A percentile compares a stretch with the other conserved stretches of the same genome.
Evolutionary conservation across 2,888 invertebrate genomes (phyloP).

Genomic region (Exocentrus adspersus): DNA sequence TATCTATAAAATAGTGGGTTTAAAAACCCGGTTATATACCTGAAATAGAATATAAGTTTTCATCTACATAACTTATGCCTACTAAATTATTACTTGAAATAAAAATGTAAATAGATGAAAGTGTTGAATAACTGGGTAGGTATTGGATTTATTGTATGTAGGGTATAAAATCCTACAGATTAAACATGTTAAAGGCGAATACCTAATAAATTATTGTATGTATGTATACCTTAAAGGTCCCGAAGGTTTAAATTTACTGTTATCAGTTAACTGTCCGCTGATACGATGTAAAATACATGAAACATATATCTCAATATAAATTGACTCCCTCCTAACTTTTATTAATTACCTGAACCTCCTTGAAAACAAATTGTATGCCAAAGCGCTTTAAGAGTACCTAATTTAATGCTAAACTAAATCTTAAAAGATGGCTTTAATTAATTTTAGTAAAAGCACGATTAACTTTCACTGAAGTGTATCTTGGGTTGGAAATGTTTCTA

Average conservation of each 20-base stretch:
- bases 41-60: too few relatives aligned
- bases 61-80: too few relatives aligned
- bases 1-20: too few relatives aligned
- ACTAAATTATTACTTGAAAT: too few relatives aligned
- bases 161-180: neutral
- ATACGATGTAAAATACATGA: constrained; percentile 14
- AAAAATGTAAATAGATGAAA: too few relatives aligned
- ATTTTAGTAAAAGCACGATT: neutral
- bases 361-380: neutral
- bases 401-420: neutral
- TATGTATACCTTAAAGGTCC: constrained; percentile 13
- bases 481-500: neutral
- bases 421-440: neutral
- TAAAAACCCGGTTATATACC: too few relatives aligned
- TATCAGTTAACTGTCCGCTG: constrained; percentile 30
- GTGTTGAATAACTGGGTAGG: too few relatives aligned
- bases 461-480: neutral
- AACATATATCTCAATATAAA: constrained; percentile 19
- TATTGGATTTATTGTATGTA: too few relatives aligned
- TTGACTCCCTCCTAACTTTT: constrained; percentile 6
- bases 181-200: neutral
- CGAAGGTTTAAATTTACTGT: constrained; percentile 37
- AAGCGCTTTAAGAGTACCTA: neutral
- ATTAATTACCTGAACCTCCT: neutral
- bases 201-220: constrained; percentile 33